Conservation (phyloP, 1,140 invertebrate genomes). For the Caenorhabditis inopinata region DNA sequence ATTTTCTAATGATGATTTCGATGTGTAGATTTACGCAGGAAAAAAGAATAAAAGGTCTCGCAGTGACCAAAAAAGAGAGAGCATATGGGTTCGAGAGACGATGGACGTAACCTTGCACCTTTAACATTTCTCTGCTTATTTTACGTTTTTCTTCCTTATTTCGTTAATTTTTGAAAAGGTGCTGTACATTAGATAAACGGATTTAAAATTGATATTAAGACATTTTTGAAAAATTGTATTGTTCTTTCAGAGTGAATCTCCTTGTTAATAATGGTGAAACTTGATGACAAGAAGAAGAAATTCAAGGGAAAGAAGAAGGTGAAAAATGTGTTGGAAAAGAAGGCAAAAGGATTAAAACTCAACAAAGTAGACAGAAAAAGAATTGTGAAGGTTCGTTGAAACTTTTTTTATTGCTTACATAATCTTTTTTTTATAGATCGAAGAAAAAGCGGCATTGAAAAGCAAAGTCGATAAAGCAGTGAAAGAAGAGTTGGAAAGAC, state of each 20-base stretch:
- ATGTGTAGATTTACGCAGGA: neutral
- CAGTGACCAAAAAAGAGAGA: neutral
- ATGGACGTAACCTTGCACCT: neutral
- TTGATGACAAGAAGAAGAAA: slow-evolving; percentile 28
- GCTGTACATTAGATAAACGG: too few relatives aligned
- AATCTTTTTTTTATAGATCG: slow-evolving; percentile 12
- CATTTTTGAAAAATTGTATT: too few relatives aligned
- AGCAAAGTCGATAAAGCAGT: slow-evolving; percentile 35
- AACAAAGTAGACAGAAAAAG: slow-evolving; percentile 40
- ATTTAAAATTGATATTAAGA: too few relatives aligned
- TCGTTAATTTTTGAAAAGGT: neutral
- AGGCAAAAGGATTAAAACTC: slow-evolving; percentile 41
- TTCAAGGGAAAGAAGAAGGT: slow-evolving; percentile 47
- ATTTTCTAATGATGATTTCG: slow-evolving; percentile 38
- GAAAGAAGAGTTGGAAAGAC: neutral
- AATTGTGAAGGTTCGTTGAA: slow-evolving; percentile 36
- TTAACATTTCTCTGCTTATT: neutral
- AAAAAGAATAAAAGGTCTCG: neutral
- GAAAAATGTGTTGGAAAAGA: slow-evolving; percentile 43
- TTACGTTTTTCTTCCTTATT: neutral
- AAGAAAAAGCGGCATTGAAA: slow-evolving; percentile 25
- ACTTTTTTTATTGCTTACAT: neutral
- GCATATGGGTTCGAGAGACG: neutral
- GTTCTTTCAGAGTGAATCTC: neutral
- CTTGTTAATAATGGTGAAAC: slow-evolving; percentile 32